These are phyloP conservation scores for Bombus haemorrhoidalis DNA, from an alignment of 1,140 invertebrate species.

Conservation along the genomic window DNA sequence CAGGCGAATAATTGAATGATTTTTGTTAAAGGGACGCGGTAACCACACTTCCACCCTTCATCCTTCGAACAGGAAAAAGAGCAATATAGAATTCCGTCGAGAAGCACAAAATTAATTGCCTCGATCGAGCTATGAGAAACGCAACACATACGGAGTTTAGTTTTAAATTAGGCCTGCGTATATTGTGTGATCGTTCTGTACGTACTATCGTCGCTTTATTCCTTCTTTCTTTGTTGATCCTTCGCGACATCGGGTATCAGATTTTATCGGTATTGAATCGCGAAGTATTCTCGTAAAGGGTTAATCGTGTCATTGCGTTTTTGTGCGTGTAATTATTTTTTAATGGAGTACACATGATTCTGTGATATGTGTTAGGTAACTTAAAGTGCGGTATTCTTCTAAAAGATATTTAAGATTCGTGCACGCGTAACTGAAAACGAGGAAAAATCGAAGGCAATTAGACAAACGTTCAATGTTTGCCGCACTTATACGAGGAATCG, in stretches of 20 bases:
- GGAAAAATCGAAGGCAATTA: neutral
- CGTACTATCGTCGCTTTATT: constrained; percentile 26
- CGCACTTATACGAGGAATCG: constrained; percentile 17
- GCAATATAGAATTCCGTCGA: neutral
- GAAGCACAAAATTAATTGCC: constrained; percentile 36
- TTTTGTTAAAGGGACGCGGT: too few relatives aligned
- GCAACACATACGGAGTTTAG: constrained; percentile 21
- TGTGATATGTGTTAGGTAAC: constrained; percentile 81
- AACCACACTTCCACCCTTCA: neutral
- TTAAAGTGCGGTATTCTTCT: constrained; percentile 49
- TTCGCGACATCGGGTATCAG: neutral
- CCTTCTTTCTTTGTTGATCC: neutral
- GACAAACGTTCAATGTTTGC: neutral
- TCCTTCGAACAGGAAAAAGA: neutral
- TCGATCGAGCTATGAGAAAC: constrained; percentile 25
- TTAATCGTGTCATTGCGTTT: constrained; percentile 32
- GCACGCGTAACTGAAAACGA: neutral
- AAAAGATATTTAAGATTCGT: constrained; percentile 3
- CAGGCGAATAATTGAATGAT: neutral
- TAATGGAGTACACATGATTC: constrained; percentile 76
- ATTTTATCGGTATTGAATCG: neutral
- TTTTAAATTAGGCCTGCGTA: constrained; percentile 24
- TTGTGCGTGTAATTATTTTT: constrained; percentile 29
- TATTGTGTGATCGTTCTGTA: constrained; percentile 24
- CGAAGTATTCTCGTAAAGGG: neutral